Percentiles rank a stretch among this genome's conserved stretches.
Evolutionary conservation across 1,140 invertebrate genomes (phyloP).

Genomic region (Popillia japonica): DNA sequence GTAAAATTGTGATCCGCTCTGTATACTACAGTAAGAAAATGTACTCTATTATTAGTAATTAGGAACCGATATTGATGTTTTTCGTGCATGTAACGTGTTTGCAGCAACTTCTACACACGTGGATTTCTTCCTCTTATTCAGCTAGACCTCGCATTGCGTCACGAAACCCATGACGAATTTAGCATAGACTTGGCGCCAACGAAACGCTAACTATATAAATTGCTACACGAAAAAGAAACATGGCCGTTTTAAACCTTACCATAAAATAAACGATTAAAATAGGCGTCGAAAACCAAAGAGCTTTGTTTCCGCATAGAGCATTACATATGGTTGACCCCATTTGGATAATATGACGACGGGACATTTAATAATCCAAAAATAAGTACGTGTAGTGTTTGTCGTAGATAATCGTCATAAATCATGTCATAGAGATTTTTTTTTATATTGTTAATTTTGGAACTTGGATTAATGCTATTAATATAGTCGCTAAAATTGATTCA

Average conservation of each 20-base stretch:
- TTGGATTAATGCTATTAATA: too few relatives aligned
- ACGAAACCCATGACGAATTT: slow-evolving; percentile 21
- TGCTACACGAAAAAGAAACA: slow-evolving; percentile 8
- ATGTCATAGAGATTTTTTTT: too few relatives aligned
- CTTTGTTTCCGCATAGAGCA: slow-evolving; percentile 20
- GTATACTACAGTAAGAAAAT: too few relatives aligned
- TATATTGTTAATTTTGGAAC: too few relatives aligned
- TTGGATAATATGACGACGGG: not conserved
- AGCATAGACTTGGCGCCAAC: slow-evolving; percentile 12
- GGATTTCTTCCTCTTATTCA: not conserved
- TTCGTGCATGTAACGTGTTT: not conserved
- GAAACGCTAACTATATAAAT: slow-evolving; percentile 26
- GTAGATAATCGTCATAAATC: too few relatives aligned
- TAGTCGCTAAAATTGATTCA: too few relatives aligned
- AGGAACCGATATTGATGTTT: too few relatives aligned
- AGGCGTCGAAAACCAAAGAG: not conserved
- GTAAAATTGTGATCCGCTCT: too few relatives aligned
- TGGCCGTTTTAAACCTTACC: not conserved
- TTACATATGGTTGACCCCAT: not conserved
- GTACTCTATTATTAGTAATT: too few relatives aligned
- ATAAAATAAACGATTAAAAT: slow-evolving; percentile 23
- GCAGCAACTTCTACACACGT: not conserved
- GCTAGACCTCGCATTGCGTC: slow-evolving; percentile 7
- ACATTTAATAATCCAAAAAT: not conserved
- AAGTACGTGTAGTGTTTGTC: not conserved